Evolutionary conservation across 2,113 vertebrate species (phyloP).

Genomic region (Oryctolagus cuniculus): DNA sequence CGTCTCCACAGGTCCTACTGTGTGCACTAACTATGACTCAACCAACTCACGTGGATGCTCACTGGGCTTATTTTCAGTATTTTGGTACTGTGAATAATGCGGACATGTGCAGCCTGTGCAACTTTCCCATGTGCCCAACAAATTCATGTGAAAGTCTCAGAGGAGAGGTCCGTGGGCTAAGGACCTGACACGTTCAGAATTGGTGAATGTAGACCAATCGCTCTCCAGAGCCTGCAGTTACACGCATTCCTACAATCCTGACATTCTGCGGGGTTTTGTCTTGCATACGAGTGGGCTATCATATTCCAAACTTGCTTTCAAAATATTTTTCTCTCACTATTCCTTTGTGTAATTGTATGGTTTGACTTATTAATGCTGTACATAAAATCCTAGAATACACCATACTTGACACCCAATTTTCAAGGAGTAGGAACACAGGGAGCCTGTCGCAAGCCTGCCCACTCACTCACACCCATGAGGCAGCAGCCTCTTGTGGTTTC

Average conservation of each 20-base stretch:
- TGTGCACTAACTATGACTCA: background rate
- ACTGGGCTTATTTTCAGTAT: background rate
- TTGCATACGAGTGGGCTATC: too few relatives aligned
- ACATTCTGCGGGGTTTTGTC: background rate
- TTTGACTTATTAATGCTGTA: too few relatives aligned
- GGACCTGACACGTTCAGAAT: background rate
- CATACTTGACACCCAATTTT: too few relatives aligned
- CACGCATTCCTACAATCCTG: background rate
- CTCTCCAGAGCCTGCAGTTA: background rate
- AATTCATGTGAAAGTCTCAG: background rate
- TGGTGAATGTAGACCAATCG: background rate
- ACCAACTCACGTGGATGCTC: background rate
- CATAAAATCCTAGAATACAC: too few relatives aligned
- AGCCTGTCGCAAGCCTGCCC: too few relatives aligned
- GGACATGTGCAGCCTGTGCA: too few relatives aligned
- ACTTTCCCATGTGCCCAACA: background rate
- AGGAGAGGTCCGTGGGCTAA: background rate
- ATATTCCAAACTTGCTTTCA: too few relatives aligned
- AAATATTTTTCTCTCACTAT: too few relatives aligned
- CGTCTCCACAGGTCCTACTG: background rate
- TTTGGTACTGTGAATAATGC: background rate
- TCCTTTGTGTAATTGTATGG: too few relatives aligned
- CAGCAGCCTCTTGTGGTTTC: too few relatives aligned
- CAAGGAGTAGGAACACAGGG: too few relatives aligned
- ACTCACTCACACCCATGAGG: too few relatives aligned